These are phyloP conservation scores for Diadema setosum DNA, from an alignment of 35 echinoderm and acorn worm species.

Conservation along the genomic window DNA sequence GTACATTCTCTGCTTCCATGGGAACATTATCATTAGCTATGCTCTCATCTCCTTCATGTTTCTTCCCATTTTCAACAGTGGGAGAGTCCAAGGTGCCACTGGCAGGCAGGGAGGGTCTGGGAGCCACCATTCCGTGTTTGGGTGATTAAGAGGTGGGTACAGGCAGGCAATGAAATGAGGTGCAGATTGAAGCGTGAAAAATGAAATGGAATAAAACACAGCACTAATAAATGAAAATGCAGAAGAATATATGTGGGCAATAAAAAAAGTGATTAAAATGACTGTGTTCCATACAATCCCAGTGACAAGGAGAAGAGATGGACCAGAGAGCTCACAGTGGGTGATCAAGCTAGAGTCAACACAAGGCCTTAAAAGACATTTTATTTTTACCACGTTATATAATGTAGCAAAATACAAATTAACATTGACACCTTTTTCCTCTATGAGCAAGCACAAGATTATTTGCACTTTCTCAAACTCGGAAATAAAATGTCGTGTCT, in stretches of 20 bases:
- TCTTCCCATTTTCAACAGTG: background rate
- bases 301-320: no score
- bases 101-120: background rate
- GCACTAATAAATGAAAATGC: background rate
- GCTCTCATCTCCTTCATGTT: background rate
- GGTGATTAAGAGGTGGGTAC: background rate
- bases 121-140: background rate
- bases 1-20: background rate
- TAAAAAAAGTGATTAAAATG: background rate
- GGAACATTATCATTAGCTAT: background rate
- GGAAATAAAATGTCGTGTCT: no score
- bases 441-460: no score
- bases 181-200: background rate
- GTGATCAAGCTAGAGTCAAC: no score
- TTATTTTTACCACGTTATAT: background rate
- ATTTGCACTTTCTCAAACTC: no score
- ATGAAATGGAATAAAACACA: background rate
- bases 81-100: background rate
- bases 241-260: background rate
- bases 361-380: background rate
- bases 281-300: background rate
- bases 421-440: no score
- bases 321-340: no score
- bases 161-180: background rate
- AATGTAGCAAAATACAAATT: no score